Conservation (phyloP, 2,797 vertebrate genomes). For the Choloepus didactylus region DNA sequence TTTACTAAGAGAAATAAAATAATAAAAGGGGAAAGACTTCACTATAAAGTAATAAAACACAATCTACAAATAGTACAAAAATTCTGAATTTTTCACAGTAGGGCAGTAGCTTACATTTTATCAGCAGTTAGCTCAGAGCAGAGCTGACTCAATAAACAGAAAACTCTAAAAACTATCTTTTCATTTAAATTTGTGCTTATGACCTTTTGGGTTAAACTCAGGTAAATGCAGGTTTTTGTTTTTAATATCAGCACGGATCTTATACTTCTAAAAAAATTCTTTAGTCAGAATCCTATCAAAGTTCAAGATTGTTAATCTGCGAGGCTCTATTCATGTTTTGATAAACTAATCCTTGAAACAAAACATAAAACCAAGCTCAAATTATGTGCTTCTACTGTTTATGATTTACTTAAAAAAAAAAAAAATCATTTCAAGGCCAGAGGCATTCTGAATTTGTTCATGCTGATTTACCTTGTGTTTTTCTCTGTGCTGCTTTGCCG, state of each 20-base stretch:
- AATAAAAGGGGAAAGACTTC: not conserved
- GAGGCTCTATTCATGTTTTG: not conserved
- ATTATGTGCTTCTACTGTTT: not conserved
- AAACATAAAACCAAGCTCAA: constrained; percentile 36
- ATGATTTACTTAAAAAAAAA: not conserved
- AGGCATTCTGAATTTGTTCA: not conserved
- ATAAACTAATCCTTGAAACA: constrained; percentile 31
- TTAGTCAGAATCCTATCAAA: not conserved
- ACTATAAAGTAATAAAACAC: not conserved
- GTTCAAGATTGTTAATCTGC: not conserved
- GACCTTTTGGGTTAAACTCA: not conserved
- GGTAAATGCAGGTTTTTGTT: not conserved
- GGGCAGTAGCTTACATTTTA: not conserved
- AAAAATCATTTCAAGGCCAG: not conserved
- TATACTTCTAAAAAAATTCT: not conserved
- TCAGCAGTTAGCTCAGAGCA: not conserved
- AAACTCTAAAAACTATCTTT: constrained; percentile 21
- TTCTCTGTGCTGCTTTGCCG: constrained; percentile 93
- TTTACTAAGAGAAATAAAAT: constrained; percentile 52
- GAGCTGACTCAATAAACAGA: not conserved
- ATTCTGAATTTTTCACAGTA: not conserved
- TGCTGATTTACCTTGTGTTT: constrained; percentile 90
- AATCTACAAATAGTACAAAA: constrained; percentile 29
- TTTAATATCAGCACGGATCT: not conserved
- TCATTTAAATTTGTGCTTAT: constrained; percentile 47